Evolutionary conservation across 1,140 invertebrate species (phyloP).

Genomic region (Scaptomyza montana): DNA sequence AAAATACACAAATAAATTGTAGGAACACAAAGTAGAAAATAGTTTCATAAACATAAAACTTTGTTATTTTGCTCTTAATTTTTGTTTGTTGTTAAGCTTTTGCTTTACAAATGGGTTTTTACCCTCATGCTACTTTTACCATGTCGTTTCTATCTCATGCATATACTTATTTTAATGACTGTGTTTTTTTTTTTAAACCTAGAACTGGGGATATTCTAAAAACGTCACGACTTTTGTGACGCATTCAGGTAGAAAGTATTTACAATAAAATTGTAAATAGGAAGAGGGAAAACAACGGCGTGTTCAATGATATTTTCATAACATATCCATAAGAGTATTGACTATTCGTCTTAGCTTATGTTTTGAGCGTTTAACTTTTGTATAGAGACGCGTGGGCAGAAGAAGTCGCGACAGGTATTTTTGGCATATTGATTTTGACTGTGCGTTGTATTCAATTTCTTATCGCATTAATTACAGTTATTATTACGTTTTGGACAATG

Average conservation of each 20-base stretch:
- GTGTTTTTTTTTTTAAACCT: conserved; percentile 1
- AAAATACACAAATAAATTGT: no score
- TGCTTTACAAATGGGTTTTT: conserved; percentile 38
- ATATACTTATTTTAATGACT: conserved; percentile 38
- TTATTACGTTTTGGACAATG: conserved; percentile 63
- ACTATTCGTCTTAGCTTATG: not conserved
- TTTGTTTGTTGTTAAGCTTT: not conserved
- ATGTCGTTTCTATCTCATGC: not conserved
- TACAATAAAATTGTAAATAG: no score
- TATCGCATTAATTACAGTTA: conserved; percentile 71
- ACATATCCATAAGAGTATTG: not conserved
- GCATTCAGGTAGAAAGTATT: not conserved
- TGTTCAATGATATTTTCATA: no score
- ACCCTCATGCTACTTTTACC: conserved; percentile 29
- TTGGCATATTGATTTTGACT: conserved; percentile 63
- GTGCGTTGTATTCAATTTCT: conserved; percentile 36
- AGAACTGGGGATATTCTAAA: not conserved
- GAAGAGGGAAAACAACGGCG: no score
- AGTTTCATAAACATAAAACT: conserved; percentile 79
- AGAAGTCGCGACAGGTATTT: conserved; percentile 6
- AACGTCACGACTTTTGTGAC: not conserved
- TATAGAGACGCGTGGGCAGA: conserved; percentile 56
- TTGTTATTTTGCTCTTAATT: conserved; percentile 56
- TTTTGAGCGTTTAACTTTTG: no score
- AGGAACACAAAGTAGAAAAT: conserved; percentile 21